Evolutionary conservation across 1,140 invertebrate genomes (phyloP).

Genomic region (Vollenhovia emeryi): DNA sequence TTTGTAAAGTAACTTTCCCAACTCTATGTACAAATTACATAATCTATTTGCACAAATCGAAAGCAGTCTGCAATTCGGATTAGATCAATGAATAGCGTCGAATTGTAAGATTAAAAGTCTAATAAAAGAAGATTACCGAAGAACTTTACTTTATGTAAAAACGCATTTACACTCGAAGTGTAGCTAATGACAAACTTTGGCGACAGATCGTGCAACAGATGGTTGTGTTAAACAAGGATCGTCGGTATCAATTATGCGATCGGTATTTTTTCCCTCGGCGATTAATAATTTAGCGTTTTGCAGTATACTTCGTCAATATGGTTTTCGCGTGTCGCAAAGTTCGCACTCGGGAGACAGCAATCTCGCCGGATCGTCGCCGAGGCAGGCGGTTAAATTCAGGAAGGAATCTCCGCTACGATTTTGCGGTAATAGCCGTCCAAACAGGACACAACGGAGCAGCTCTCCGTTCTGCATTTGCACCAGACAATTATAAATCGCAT

Average conservation of each 20-base stretch:
- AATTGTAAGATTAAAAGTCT: too few relatives aligned
- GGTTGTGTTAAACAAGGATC: too few relatives aligned
- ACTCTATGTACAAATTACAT: too few relatives aligned
- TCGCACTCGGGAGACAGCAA: neutral
- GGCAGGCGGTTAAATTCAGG: slow-evolving; percentile 3
- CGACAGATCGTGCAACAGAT: too few relatives aligned
- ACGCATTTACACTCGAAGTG: too few relatives aligned
- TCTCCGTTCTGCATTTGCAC: slow-evolving; percentile 37
- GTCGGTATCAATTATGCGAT: neutral
- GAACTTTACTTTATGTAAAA: too few relatives aligned
- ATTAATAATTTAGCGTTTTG: neutral
- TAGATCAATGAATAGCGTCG: too few relatives aligned
- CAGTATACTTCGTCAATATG: neutral
- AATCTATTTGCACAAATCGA: too few relatives aligned
- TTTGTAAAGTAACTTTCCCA: too few relatives aligned
- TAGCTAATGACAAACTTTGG: too few relatives aligned
- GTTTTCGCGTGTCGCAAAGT: slow-evolving; percentile 15
- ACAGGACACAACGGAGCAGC: slow-evolving; percentile 21
- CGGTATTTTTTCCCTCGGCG: neutral
- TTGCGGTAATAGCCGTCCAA: slow-evolving; percentile 36
- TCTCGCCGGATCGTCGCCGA: slow-evolving; percentile 34
- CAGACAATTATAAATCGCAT: slow-evolving; percentile 59
- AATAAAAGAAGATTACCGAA: too few relatives aligned
- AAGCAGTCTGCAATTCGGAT: too few relatives aligned
- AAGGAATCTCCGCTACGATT: slow-evolving; percentile 11